Conservation (phyloP, 2,888 invertebrate species). For the Troides helena region DNA sequence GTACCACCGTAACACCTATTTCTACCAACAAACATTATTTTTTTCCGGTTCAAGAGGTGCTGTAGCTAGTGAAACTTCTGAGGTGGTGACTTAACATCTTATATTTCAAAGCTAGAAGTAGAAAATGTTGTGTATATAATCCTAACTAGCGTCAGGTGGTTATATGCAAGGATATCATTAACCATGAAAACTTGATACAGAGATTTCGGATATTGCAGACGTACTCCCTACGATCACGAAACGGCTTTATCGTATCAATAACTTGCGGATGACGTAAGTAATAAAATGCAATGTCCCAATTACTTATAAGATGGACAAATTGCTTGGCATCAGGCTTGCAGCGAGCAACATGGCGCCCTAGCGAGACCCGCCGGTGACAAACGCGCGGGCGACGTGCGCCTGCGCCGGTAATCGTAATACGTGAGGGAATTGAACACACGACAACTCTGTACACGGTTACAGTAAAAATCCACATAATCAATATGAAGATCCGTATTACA, state of each 20-base stretch:
- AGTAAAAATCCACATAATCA: not conserved
- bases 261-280: conserved; percentile 22
- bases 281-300: conserved; percentile 30
- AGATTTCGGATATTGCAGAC: no score
- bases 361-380: conserved; percentile 52
- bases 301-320: conserved; percentile 31
- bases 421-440: conserved; percentile 47
- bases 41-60: no score
- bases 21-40: no score
- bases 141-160: no score
- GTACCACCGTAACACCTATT: no score
- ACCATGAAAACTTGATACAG: no score
- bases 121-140: no score
- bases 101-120: no score
- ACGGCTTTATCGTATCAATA: conserved; percentile 9
- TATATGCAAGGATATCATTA: no score
- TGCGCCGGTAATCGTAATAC: conserved; percentile 40
- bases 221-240: not conserved
- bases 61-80: no score
- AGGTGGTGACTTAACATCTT: no score
- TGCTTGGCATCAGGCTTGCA: conserved; percentile 55
- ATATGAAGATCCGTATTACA: not conserved
- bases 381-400: conserved; percentile 51
- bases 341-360: conserved; percentile 50
- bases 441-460: conserved; percentile 25